phyloP scores from a whole-genome alignment of 2,888 invertebrate species.

The Catocala sponsa region DNA sequence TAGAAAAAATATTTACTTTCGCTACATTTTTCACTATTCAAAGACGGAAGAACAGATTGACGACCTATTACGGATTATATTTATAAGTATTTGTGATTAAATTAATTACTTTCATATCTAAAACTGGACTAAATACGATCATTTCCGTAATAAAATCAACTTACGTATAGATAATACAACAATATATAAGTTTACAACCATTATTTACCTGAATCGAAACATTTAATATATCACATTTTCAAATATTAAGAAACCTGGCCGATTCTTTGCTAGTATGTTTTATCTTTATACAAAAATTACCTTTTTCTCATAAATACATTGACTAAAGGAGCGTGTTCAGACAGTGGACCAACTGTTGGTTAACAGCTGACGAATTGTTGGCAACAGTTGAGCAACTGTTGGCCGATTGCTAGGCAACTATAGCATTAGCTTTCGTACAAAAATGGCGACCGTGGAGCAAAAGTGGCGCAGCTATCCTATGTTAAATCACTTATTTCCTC shows the following conservation, averaged over 20 bases:
- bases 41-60: slow-evolving; percentile 4
- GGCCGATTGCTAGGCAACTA: slow-evolving; percentile 14
- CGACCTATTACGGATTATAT: too few relatives aligned
- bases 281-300: slow-evolving; percentile 48
- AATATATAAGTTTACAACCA: slow-evolving; percentile 62
- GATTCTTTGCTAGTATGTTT: slow-evolving; percentile 44
- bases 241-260: slow-evolving; percentile 69
- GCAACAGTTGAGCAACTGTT: slow-evolving; percentile 14
- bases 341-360: slow-evolving; percentile 21
- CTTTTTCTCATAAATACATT: slow-evolving; percentile 47
- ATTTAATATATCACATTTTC: slow-evolving; percentile 63
- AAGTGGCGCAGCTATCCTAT: slow-evolving; percentile 4
- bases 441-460: slow-evolving; percentile 7
- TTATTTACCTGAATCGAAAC: slow-evolving; percentile 60
- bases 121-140: slow-evolving; percentile 39
- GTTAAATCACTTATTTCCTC: slow-evolving; percentile 4
- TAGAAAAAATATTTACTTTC: slow-evolving; percentile 2
- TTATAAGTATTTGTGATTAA: too few relatives aligned
- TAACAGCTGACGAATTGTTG: slow-evolving; percentile 16
- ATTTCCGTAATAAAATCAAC: slow-evolving; percentile 45
- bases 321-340: slow-evolving; percentile 52
- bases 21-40: neutral
- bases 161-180: slow-evolving; percentile 64
- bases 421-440: slow-evolving; percentile 1
- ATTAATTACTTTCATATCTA: slow-evolving; percentile 5